Base-by-base conservation (phyloP, 2,888 invertebrate species). In the Hydriomena furcata region DNA sequence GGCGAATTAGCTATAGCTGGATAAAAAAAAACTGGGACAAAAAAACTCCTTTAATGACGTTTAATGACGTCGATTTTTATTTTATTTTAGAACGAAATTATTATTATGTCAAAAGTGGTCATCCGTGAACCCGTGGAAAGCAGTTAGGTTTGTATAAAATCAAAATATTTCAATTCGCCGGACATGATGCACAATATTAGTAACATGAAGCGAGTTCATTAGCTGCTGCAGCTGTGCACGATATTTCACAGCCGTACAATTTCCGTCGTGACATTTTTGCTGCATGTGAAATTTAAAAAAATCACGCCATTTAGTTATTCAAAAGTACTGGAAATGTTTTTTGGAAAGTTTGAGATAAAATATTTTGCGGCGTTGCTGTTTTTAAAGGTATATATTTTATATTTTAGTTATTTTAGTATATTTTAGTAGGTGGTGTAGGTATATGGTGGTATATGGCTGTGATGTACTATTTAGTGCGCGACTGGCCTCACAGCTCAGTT, bases 171-270 rank as follows among this genome's bases (percentile, higher is more conserved):
- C 68, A 76, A 71, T 79, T 75, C 68, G 55, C 65, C 54, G 66
- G 66, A 65, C 71, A 73, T 78, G 79, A 80, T 79, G 71, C 73
- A 73, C 70, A 77, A 76, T 81, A 82, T 84, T 78, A 82, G 76
- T 73, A 73, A 75, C 79, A 76, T 82, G 81, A 84, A 85, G 73
- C 74, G 79, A 68, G 77, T 84, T 84, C 84, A 84, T 84, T 85
- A 84, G 82, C 71, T 62, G 64, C 42, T 70, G 74, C 83, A 84
- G 82, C 83, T 82, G 80, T 63, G 68, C 76, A 64, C 75, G 61
- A 84, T 84, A 82, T 83, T 84, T 85, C 76, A 82, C 76, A 73
- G 64, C 63, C 73, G 56, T 67, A 79, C 78, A 77, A 76, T 82
- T 82, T 82, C 73, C 76, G 68, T 62, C 47, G 61, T 74, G 77